phyloP scores from a whole-genome alignment of 2,113 vertebrate species.

The Actenoides hombroni region DNA sequence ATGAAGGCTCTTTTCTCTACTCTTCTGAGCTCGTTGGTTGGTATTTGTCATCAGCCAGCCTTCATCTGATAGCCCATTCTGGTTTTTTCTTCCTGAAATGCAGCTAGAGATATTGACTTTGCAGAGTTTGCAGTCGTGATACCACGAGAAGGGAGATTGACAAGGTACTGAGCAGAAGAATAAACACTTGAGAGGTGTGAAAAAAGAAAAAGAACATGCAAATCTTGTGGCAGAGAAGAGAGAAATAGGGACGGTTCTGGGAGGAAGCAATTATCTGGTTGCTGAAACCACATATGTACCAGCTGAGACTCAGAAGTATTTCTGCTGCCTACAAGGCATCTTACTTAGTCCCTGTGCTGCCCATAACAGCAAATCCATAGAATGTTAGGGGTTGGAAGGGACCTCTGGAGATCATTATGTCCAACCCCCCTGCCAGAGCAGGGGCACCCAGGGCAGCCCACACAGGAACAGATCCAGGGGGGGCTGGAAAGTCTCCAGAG shows the following conservation, averaged over 20 bases:
- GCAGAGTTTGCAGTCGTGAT: neutral
- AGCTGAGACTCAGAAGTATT: neutral
- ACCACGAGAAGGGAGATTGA: neutral
- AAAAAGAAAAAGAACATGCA: neutral
- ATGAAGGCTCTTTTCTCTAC: neutral
- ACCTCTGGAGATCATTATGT: too few species aligned
- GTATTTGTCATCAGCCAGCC: neutral
- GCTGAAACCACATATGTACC: neutral
- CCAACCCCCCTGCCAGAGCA: too few species aligned
- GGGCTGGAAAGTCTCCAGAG: too few species aligned
- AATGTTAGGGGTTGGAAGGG: too few species aligned
- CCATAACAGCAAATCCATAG: neutral
- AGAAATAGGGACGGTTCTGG: neutral
- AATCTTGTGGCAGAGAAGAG: neutral
- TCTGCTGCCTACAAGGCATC: accelerated
- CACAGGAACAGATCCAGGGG: too few species aligned
- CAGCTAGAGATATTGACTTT: neutral
- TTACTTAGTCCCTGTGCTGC: neutral
- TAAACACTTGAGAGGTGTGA: neutral
- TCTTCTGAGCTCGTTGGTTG: neutral
- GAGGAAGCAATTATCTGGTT: slow-evolving; percentile 32
- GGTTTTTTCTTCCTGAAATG: neutral
- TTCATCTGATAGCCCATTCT: neutral
- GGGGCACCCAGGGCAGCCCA: too few species aligned
- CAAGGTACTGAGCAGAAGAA: neutral